phyloP scores from a whole-genome alignment of 2,888 invertebrate genomes.

The Parapristionchus giblindavisi region DNA sequence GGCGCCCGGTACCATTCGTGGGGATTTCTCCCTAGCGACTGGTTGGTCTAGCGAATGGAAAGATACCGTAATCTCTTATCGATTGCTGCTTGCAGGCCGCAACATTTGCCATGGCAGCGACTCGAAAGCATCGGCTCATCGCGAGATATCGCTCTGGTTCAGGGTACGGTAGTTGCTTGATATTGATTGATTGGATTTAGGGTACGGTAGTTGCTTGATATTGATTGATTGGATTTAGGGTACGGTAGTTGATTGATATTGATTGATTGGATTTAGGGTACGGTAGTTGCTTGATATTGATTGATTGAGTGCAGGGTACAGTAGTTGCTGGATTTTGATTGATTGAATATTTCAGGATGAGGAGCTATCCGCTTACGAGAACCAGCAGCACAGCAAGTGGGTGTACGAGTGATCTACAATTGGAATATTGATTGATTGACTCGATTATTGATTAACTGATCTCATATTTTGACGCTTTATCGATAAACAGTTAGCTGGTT shows the following conservation, averaged over 20 bases:
- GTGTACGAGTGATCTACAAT: conserved; percentile 22
- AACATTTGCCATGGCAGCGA: conserved; percentile 97
- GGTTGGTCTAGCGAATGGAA: conserved; percentile 22
- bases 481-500: too few relatives aligned
- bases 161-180: conserved; percentile 67
- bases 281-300: too few relatives aligned
- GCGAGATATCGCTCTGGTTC: conserved; percentile 94
- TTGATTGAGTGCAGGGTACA: too few relatives aligned
- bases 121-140: conserved; percentile 89
- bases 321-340: too few relatives aligned
- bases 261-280: conserved; percentile 84
- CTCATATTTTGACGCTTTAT: too few relatives aligned
- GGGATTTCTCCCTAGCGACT: conserved; percentile 84
- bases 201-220: neutral
- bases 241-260: too few relatives aligned
- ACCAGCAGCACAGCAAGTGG: conserved; percentile 24
- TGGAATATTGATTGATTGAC: neutral
- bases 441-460: too few relatives aligned
- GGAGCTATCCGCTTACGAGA: conserved; percentile 26
- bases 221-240: conserved; percentile 86
- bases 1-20: conserved; percentile 92
- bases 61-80: too few relatives aligned
- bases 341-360: neutral
- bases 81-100: conserved; percentile 71
- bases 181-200: conserved; percentile 89